Conservation (phyloP, 2,888 invertebrate species). For the Phortica okadai region DNA sequence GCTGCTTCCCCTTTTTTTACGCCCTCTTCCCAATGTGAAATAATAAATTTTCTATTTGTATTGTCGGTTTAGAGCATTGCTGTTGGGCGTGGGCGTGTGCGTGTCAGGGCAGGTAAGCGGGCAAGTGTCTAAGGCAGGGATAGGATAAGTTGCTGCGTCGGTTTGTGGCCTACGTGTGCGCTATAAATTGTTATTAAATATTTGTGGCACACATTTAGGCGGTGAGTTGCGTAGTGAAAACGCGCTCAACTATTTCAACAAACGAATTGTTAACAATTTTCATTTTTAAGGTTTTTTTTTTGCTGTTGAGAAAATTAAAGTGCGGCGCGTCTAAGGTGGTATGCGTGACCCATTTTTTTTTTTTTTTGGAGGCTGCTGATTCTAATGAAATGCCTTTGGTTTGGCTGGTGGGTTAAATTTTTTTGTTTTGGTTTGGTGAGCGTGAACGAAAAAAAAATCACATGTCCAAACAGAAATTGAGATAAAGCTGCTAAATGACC, state of each 20-base stretch:
- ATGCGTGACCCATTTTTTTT: background rate
- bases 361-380: background rate
- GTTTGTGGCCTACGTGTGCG: constrained; percentile 21
- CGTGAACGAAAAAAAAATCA: constrained; percentile 1
- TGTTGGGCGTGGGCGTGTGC: background rate
- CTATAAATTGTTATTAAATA: constrained; percentile 32
- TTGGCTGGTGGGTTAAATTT: background rate
- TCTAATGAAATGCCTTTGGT: constrained; percentile 7
- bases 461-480: constrained; percentile 20
- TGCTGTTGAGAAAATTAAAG: constrained; percentile 9
- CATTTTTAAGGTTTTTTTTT: background rate
- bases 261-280: constrained; percentile 13
- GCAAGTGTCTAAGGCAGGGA: background rate
- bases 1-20: background rate
- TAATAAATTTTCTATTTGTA: constrained; percentile 31
- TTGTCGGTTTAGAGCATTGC: background rate
- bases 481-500: constrained; percentile 32
- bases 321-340: background rate
- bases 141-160: background rate
- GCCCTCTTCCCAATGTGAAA: background rate
- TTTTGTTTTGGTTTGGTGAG: background rate
- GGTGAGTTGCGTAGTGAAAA: background rate
- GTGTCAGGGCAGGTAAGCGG: background rate
- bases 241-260: constrained; percentile 1
- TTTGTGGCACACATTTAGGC: constrained; percentile 28